phyloP scores from a whole-genome alignment of 2,113 vertebrate species.

The Paratilapia polleni region DNA sequence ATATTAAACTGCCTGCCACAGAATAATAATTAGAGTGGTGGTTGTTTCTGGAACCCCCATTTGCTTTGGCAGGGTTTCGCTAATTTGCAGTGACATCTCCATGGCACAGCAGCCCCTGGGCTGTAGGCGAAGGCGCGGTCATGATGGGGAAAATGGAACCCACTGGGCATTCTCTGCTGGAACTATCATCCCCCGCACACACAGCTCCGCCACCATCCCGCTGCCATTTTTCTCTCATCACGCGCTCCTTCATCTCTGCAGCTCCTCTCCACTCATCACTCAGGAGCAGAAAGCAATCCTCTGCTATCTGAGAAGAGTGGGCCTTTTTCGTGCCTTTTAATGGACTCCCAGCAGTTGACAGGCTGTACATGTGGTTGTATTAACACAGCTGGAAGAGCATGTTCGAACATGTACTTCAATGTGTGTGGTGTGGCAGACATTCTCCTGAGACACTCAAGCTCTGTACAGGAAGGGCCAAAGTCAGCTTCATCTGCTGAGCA shows the following conservation, averaged over 20 bases:
- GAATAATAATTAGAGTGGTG: conserved; percentile 46
- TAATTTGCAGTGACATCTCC: conserved; percentile 31
- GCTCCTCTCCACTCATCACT: conserved; percentile 12
- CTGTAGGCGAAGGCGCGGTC: neutral
- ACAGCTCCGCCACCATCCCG: neutral
- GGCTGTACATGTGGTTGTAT: neutral
- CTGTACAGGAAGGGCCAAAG: no score
- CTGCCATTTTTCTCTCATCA: conserved; percentile 37
- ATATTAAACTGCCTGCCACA: conserved; percentile 23
- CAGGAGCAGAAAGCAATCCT: conserved; percentile 30
- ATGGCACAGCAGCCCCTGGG: neutral
- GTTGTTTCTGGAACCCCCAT: neutral
- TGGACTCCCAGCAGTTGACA: conserved; percentile 1
- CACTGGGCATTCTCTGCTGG: conserved; percentile 40
- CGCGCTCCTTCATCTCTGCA: conserved; percentile 8
- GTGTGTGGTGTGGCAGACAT: neutral
- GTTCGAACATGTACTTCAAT: neutral
- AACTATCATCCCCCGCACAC: conserved; percentile 10
- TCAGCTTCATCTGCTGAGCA: no score
- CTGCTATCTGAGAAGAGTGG: conserved; percentile 5
- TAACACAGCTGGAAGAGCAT: neutral
- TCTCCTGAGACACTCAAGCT: neutral
- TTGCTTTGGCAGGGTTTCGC: neutral
- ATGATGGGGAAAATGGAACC: conserved; percentile 17
- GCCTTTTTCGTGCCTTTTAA: conserved; percentile 7